Conservation (phyloP, 2,113 vertebrate genomes). For the Odocoileus virginianus region DNA sequence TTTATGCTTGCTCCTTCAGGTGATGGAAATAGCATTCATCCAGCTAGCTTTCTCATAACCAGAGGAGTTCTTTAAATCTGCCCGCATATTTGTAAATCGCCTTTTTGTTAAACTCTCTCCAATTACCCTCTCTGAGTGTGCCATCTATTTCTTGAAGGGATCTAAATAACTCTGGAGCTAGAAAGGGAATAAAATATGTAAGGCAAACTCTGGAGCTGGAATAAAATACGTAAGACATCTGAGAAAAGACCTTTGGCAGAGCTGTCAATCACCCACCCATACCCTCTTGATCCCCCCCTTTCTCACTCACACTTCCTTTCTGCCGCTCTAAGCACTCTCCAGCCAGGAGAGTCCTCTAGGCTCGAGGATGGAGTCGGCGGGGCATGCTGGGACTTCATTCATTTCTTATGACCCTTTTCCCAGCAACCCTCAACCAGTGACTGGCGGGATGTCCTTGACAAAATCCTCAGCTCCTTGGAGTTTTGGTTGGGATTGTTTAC, state of each 20-base stretch:
- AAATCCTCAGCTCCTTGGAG: neutral
- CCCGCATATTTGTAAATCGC: neutral
- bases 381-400: neutral
- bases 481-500: neutral
- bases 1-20: neutral
- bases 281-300: neutral
- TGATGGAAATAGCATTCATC: neutral
- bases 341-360: neutral
- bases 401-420: neutral
- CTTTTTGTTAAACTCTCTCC: neutral
- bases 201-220: neutral
- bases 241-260: neutral
- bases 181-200: neutral
- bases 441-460: neutral
- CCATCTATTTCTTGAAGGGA: neutral
- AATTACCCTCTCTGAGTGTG: neutral
- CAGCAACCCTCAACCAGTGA: neutral
- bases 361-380: neutral
- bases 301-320: neutral
- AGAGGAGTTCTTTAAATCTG: neutral
- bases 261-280: neutral
- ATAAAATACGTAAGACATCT: neutral
- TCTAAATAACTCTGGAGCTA: neutral
- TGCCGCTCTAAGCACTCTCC: neutral
- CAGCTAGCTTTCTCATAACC: neutral